Evolutionary conservation across 2,888 invertebrate species (phyloP).

Genomic region (Pteria penguin): DNA sequence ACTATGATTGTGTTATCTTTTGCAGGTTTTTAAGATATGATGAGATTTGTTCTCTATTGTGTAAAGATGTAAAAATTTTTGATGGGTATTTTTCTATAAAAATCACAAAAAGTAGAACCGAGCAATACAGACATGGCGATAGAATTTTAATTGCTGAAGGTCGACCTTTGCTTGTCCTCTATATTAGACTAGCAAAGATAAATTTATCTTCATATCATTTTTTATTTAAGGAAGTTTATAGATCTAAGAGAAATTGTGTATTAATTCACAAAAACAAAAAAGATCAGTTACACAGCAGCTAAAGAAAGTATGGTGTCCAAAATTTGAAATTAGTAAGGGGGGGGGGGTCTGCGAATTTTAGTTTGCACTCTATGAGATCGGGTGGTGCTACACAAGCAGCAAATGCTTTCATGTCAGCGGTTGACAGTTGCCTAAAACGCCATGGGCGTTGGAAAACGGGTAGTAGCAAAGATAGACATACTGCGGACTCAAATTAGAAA

Average conservation of each 20-base stretch:
- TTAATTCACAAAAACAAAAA: no score
- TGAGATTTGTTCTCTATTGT: neutral
- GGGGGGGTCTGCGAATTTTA: slow-evolving; percentile 27
- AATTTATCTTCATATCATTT: neutral
- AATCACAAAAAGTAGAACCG: slow-evolving; percentile 44
- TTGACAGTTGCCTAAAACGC: no score
- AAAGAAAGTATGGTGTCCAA: slow-evolving; percentile 30
- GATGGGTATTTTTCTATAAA: slow-evolving; percentile 31
- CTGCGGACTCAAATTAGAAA: no score
- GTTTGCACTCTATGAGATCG: slow-evolving; percentile 41
- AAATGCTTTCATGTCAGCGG: no score
- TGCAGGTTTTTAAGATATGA: slow-evolving; percentile 20
- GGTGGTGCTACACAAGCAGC: slow-evolving; percentile 43
- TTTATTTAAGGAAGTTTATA: slow-evolving; percentile 37
- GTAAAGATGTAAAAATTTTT: slow-evolving; percentile 25
- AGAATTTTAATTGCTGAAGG: slow-evolving; percentile 43
- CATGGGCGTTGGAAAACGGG: no score
- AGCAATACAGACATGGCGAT: no score
- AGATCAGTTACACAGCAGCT: no score
- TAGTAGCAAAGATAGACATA: no score
- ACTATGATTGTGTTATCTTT: slow-evolving; percentile 29
- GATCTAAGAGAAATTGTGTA: slow-evolving; percentile 9
- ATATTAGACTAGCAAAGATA: slow-evolving; percentile 7
- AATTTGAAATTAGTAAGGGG: slow-evolving; percentile 23
- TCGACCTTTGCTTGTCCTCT: slow-evolving; percentile 39